These are phyloP conservation scores for Drosophila demipolita DNA, from an alignment of 2,888 invertebrate species.

Conservation along the genomic window DNA sequence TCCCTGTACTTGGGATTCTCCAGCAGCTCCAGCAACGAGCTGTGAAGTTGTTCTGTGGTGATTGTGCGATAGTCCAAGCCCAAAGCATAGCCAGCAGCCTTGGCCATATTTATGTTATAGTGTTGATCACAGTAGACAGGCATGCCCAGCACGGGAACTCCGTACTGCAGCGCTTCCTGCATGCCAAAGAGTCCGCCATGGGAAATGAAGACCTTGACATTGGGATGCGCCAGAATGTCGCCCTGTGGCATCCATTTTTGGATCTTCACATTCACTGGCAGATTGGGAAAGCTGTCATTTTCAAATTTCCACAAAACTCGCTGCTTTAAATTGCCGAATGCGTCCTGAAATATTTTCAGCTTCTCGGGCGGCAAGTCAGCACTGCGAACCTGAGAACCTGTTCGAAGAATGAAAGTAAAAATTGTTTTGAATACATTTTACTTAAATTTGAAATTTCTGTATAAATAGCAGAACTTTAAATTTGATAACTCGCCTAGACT, in stretches of 20 bases:
- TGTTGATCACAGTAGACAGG: slow-evolving; percentile 84
- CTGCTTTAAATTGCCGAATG: slow-evolving; percentile 83
- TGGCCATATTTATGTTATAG: slow-evolving; percentile 73
- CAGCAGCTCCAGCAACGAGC: slow-evolving; percentile 78
- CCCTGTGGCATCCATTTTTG: slow-evolving; percentile 86
- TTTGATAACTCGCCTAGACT: slow-evolving; percentile 75
- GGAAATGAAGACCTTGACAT: slow-evolving; percentile 83
- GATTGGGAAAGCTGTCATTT: slow-evolving; percentile 76
- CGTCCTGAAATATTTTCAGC: slow-evolving; percentile 78
- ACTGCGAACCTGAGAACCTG: slow-evolving; percentile 84
- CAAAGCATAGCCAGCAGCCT: slow-evolving; percentile 74
- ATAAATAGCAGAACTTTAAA: not conserved
- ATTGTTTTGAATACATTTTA: not conserved
- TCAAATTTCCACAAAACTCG: slow-evolving; percentile 85
- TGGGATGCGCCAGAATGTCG: slow-evolving; percentile 84
- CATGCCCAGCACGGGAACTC: slow-evolving; percentile 83
- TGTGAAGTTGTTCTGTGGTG: slow-evolving; percentile 58
- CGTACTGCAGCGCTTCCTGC: slow-evolving; percentile 82
- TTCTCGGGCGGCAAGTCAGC: slow-evolving; percentile 82
- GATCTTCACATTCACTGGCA: slow-evolving; percentile 83
- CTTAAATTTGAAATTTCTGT: too few species aligned
- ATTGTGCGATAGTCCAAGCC: slow-evolving; percentile 69
- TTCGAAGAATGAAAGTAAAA: not conserved
- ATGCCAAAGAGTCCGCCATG: slow-evolving; percentile 83
- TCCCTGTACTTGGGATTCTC: slow-evolving; percentile 80